Conservation (phyloP, 2,888 invertebrate genomes). For the Andrena camellia region DNA sequence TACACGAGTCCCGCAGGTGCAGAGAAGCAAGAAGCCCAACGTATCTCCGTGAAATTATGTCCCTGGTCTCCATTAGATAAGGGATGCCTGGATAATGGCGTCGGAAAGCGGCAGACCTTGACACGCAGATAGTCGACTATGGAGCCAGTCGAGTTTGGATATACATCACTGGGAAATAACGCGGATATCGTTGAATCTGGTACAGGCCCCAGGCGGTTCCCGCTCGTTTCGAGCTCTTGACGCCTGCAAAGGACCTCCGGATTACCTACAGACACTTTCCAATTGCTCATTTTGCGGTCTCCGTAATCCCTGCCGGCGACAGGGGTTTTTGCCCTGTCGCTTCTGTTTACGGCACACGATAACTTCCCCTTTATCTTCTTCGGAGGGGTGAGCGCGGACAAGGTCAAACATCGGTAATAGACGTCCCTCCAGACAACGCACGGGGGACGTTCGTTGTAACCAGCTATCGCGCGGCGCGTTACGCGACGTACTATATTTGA, state of each 20-base stretch:
- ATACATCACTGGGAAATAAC: constrained; percentile 54
- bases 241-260: constrained; percentile 42
- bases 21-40: constrained; percentile 5
- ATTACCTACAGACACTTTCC: constrained; percentile 38
- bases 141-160: constrained; percentile 36
- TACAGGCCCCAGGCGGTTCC: constrained; percentile 31
- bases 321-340: constrained; percentile 26
- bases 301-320: constrained; percentile 42
- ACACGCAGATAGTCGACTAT: neutral
- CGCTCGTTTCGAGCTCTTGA: constrained; percentile 22
- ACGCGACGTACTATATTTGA: neutral
- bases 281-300: constrained; percentile 46
- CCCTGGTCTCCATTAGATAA: neutral
- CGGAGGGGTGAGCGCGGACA: constrained; percentile 24
- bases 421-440: constrained; percentile 5
- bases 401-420: constrained; percentile 36
- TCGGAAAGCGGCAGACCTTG: neutral
- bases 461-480: neutral
- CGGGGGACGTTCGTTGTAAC: constrained; percentile 2
- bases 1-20: neutral
- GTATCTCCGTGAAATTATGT: neutral
- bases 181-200: constrained; percentile 56
- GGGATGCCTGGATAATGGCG: neutral
- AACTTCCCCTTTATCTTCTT: constrained; percentile 35
- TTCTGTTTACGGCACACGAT: constrained; percentile 20